Conservation (phyloP, 2,888 invertebrate genomes). For the Pandemis cinnamomeana region DNA sequence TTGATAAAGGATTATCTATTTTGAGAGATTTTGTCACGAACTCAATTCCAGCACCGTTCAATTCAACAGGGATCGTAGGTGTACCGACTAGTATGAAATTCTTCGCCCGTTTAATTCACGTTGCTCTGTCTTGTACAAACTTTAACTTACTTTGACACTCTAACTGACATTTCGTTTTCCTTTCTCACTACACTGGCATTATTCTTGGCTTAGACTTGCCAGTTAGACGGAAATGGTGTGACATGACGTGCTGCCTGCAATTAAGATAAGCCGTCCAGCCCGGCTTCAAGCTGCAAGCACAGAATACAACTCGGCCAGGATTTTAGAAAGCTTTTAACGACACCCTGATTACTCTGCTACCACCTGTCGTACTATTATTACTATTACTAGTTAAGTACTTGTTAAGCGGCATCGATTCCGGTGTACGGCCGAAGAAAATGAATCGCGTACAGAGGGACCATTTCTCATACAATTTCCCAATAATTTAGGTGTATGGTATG, state of each 20-base stretch:
- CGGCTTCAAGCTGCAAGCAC: neutral
- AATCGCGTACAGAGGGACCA: too few species aligned
- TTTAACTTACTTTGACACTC: neutral
- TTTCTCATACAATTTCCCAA: too few species aligned
- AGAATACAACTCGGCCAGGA: neutral
- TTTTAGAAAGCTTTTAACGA: neutral
- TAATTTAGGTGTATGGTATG: too few species aligned
- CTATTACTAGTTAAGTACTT: neutral
- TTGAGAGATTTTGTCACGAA: too few species aligned
- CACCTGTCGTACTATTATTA: neutral
- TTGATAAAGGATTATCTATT: neutral
- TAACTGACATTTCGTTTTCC: neutral
- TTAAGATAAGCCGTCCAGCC: conserved; percentile 15
- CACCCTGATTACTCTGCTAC: neutral
- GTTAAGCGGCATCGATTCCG: neutral
- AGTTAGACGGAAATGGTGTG: conserved; percentile 13
- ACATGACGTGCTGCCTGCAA: conserved; percentile 19
- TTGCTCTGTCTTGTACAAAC: neutral
- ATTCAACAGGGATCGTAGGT: neutral
- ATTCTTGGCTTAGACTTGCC: conserved; percentile 1
- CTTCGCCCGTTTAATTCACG: neutral
- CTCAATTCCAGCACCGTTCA: too few species aligned
- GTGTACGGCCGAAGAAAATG: neutral
- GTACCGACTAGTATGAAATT: neutral
- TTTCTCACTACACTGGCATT: conserved; percentile 4